phyloP scores from a whole-genome alignment of 2,113 vertebrate species.

The Barbus barbus region DNA sequence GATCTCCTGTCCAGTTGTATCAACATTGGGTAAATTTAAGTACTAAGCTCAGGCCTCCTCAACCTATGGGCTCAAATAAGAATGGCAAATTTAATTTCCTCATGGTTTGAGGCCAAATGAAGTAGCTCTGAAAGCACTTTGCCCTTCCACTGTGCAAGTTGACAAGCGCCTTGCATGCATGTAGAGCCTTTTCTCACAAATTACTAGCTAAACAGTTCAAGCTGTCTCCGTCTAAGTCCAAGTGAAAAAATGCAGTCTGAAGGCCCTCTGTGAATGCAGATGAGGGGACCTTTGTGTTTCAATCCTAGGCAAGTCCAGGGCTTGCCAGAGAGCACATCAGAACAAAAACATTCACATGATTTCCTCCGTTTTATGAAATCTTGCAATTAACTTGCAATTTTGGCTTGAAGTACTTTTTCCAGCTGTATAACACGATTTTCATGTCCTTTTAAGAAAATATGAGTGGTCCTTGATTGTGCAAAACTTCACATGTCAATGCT shows the following conservation, averaged over 20 bases:
- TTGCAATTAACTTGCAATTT: constrained; percentile 37
- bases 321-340: background rate
- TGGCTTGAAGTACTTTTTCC: background rate
- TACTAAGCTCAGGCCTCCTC: background rate
- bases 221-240: constrained; percentile 41
- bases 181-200: constrained; percentile 66
- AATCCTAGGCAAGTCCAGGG: background rate
- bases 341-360: constrained; percentile 26
- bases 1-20: background rate
- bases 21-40: constrained; percentile 38
- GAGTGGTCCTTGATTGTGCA: background rate
- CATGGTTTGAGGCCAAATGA: constrained; percentile 11
- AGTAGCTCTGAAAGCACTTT: constrained; percentile 44
- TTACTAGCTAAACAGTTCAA: constrained; percentile 65
- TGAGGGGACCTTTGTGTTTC: constrained; percentile 62
- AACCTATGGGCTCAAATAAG: background rate
- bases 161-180: constrained; percentile 41
- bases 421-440: background rate
- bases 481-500: background rate
- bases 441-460: background rate
- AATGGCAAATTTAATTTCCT: constrained; percentile 18
- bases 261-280: constrained; percentile 62
- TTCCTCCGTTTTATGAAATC: constrained; percentile 13
- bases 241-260: constrained; percentile 51
- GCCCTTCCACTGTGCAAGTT: constrained; percentile 23